Evolutionary conservation across 23 tunicate genomes (phyloP).

Genomic region (Aplidium turbinatum): DNA sequence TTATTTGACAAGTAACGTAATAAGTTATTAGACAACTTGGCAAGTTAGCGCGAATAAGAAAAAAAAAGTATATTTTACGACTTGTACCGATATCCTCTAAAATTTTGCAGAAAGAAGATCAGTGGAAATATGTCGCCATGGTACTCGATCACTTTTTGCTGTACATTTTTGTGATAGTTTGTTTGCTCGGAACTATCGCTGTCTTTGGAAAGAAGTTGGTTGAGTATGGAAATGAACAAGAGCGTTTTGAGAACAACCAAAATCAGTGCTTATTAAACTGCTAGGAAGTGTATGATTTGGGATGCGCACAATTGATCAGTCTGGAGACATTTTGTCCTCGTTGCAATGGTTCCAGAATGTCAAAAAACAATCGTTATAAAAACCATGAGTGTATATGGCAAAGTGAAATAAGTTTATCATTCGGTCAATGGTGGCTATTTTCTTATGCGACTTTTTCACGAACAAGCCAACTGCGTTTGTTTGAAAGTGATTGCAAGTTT

Average conservation of each 20-base stretch:
- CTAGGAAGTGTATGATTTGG: neutral
- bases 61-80: too few relatives aligned
- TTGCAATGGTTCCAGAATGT: constrained; percentile 3
- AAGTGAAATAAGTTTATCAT: neutral
- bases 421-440: neutral
- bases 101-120: constrained; percentile 78
- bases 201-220: constrained; percentile 75
- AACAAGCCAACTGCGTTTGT: neutral
- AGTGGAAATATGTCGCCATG: constrained; percentile 99
- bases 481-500: too few relatives aligned
- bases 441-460: neutral
- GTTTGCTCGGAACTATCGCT: constrained; percentile 71
- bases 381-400: constrained; percentile 13
- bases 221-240: neutral
- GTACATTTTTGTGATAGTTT: constrained; percentile 83
- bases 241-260: neutral
- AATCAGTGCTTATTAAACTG: constrained; percentile 59
- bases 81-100: neutral
- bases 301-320: constrained; percentile 6
- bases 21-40: too few relatives aligned
- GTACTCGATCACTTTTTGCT: constrained; percentile 90
- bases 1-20: too few relatives aligned
- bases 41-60: too few relatives aligned
- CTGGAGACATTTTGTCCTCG: constrained; percentile 6
- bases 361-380: constrained; percentile 43